phyloP scores from a whole-genome alignment of 2,797 vertebrate genomes.

The Peromyscus attwateri region DNA sequence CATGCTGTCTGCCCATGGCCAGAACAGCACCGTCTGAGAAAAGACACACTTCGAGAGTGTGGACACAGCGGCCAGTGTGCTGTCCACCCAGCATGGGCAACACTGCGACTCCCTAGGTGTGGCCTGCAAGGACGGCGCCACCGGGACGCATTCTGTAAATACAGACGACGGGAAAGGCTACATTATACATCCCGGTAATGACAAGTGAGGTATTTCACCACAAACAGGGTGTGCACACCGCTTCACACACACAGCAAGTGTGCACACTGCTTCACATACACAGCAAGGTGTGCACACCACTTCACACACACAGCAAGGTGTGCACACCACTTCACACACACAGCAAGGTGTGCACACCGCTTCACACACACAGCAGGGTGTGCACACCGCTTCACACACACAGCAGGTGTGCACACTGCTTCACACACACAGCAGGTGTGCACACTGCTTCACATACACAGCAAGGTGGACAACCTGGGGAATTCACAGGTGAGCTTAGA shows the following conservation, averaged over 20 bases:
- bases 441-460: slow-evolving; percentile 61
- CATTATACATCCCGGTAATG: slow-evolving; percentile 32
- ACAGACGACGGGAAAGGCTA: slow-evolving; percentile 71
- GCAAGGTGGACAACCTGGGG: slow-evolving; percentile 84
- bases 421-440: slow-evolving; percentile 67
- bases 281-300: slow-evolving; percentile 71
- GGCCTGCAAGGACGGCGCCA: slow-evolving; percentile 48
- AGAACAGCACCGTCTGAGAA: background rate
- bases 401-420: slow-evolving; percentile 63
- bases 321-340: slow-evolving; percentile 52
- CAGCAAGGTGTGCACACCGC: slow-evolving; percentile 78
- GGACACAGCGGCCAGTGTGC: background rate
- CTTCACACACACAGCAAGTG: background rate
- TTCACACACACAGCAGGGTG: slow-evolving; percentile 68
- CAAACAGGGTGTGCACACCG: slow-evolving; percentile 70
- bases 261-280: slow-evolving; percentile 54
- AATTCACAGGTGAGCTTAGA: slow-evolving; percentile 89
- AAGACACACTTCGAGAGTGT: background rate
- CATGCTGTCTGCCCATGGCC: background rate
- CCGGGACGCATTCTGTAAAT: background rate
- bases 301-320: slow-evolving; percentile 79
- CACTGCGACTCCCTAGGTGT: background rate
- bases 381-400: slow-evolving; percentile 62
- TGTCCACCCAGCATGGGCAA: background rate
- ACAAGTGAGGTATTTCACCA: slow-evolving; percentile 61